Conservation (phyloP, 2,888 invertebrate species). For the Platerodrilus igneus region DNA sequence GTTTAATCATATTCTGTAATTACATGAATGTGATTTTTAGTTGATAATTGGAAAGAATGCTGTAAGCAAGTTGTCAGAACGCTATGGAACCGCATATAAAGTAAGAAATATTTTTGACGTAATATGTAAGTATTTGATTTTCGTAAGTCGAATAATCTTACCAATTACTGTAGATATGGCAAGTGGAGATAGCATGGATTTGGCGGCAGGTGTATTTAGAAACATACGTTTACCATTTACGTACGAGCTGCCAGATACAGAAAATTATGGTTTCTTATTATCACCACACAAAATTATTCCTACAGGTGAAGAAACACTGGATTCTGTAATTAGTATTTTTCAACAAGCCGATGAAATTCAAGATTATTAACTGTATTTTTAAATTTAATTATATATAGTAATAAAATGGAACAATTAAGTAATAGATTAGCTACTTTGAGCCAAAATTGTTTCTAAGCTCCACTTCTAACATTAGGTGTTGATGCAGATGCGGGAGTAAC, state of each 20-base stretch:
- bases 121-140: conserved; percentile 45
- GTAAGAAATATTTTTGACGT: conserved; percentile 49
- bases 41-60: conserved; percentile 13
- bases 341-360: too few species aligned
- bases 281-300: conserved; percentile 61
- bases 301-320: conserved; percentile 56
- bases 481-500: too few species aligned
- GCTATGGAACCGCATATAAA: conserved; percentile 44
- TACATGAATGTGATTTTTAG: conserved; percentile 13
- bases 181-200: conserved; percentile 68
- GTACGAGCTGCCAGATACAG: conserved; percentile 66
- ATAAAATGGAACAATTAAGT: too few species aligned
- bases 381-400: too few species aligned
- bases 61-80: conserved; percentile 37
- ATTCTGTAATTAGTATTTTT: conserved; percentile 52
- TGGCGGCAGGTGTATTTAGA: conserved; percentile 66
- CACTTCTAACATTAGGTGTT: too few species aligned
- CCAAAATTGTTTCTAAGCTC: too few species aligned
- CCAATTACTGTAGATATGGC: conserved; percentile 52
- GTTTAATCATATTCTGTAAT: too few species aligned
- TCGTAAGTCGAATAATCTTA: not conserved
- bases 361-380: too few species aligned
- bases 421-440: too few species aligned
- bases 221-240: conserved; percentile 64
- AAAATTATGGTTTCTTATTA: conserved; percentile 63